phyloP scores from a whole-genome alignment of 1,140 invertebrate species.

The Phortica variegata region DNA sequence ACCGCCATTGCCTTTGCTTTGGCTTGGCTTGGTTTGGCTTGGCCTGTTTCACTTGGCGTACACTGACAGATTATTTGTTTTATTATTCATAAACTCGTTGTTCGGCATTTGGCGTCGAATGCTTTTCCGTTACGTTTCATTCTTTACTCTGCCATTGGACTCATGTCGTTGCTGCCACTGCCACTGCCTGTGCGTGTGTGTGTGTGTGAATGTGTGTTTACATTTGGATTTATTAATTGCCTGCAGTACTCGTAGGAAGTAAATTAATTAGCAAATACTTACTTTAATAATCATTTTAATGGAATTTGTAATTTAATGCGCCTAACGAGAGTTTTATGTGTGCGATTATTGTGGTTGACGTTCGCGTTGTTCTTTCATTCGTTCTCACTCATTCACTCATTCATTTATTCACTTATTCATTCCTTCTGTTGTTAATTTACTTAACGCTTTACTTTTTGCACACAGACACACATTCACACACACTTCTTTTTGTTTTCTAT shows the following conservation, averaged over 20 bases:
- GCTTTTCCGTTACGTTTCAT: no score
- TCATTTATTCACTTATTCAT: no score
- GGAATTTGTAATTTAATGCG: slow-evolving; percentile 57
- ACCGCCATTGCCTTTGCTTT: slow-evolving; percentile 4
- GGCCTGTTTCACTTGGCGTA: slow-evolving; percentile 30
- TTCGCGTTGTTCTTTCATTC: no score
- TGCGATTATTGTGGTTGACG: slow-evolving; percentile 4
- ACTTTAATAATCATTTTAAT: slow-evolving; percentile 55
- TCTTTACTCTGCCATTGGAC: slow-evolving; percentile 17
- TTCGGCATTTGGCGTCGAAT: neutral
- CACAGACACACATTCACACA: no score
- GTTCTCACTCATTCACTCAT: no score
- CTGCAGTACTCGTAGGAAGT: slow-evolving; percentile 34
- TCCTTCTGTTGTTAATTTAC: no score
- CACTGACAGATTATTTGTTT: slow-evolving; percentile 54
- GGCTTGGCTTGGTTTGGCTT: slow-evolving; percentile 22
- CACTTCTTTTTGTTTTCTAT: slow-evolving; percentile 26
- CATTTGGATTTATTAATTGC: slow-evolving; percentile 54
- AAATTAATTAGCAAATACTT: slow-evolving; percentile 56
- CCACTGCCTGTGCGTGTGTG: neutral
- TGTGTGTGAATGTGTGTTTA: slow-evolving; percentile 26
- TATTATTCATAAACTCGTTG: slow-evolving; percentile 47
- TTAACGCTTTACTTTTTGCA: no score
- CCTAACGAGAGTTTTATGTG: slow-evolving; percentile 54
- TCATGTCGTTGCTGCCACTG: neutral